Evolutionary conservation across 1,140 invertebrate species (phyloP).

Genomic region (Zaprionus lachaisei): DNA sequence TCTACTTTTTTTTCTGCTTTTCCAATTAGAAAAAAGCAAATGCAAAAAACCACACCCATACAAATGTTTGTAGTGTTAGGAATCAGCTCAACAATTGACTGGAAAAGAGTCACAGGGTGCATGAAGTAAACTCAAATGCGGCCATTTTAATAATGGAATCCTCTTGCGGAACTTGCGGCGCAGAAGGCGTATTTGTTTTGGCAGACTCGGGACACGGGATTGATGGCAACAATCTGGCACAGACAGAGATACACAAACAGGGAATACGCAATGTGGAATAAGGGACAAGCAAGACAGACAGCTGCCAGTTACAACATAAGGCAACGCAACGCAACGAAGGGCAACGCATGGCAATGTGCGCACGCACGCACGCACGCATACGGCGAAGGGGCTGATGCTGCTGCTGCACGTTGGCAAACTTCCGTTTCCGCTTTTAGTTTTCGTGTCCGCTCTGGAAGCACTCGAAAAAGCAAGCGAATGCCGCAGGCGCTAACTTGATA

Average conservation of each 20-base stretch:
- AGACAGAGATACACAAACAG: slow-evolving; percentile 29
- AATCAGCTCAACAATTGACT: background rate
- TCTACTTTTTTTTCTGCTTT: slow-evolving; percentile 51
- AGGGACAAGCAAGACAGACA: slow-evolving; percentile 7
- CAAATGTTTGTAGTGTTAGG: background rate
- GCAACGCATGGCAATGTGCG: slow-evolving; percentile 47
- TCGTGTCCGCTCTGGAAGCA: slow-evolving; percentile 49
- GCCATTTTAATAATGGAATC: slow-evolving; percentile 39
- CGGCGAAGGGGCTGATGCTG: slow-evolving; percentile 17
- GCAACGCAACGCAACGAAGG: too few species aligned
- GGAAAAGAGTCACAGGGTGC: background rate
- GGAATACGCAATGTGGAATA: background rate
- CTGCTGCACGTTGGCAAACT: slow-evolving; percentile 66
- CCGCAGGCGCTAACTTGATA: slow-evolving; percentile 80
- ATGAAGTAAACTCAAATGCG: slow-evolving; percentile 17
- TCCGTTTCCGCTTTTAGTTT: slow-evolving; percentile 82
- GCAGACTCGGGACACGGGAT: slow-evolving; percentile 19
- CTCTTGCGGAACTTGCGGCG: slow-evolving; percentile 2
- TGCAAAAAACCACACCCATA: background rate
- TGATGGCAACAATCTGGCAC: slow-evolving; percentile 43
- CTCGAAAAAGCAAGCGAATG: slow-evolving; percentile 52
- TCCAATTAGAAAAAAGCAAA: slow-evolving; percentile 64
- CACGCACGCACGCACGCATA: slow-evolving; percentile 48
- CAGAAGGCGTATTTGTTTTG: slow-evolving; percentile 28
- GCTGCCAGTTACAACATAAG: slow-evolving; percentile 16